Conservation (phyloP, 2,888 invertebrate genomes). For the Anorthoa munda region DNA sequence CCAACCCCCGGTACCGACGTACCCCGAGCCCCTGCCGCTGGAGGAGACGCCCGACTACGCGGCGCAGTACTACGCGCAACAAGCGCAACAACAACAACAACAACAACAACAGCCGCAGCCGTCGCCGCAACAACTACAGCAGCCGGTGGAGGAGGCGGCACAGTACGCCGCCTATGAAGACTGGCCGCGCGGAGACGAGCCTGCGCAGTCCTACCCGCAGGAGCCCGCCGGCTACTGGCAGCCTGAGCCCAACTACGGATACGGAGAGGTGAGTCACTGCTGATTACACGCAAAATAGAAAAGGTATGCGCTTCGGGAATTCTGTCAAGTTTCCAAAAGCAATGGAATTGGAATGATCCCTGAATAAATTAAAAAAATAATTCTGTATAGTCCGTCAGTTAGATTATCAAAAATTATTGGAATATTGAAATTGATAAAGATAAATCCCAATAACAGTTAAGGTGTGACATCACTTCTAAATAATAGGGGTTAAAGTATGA, state of each 20-base stretch:
- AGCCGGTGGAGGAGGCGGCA: conserved; percentile 50
- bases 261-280: conserved; percentile 74
- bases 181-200: conserved; percentile 68
- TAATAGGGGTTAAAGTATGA: too few relatives aligned
- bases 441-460: too few relatives aligned
- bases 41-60: conserved; percentile 73
- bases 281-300: too few relatives aligned
- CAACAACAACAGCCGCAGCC: not conserved
- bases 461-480: too few relatives aligned
- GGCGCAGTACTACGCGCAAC: conserved; percentile 71
- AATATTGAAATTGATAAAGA: too few relatives aligned
- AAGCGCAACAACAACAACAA: conserved; percentile 18
- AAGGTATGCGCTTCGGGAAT: not conserved
- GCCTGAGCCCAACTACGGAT: conserved; percentile 68
- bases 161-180: conserved; percentile 65
- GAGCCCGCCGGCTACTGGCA: conserved; percentile 75
- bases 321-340: too few relatives aligned
- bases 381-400: too few relatives aligned
- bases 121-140: conserved; percentile 23
- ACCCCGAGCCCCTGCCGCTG: conserved; percentile 60
- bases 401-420: too few relatives aligned
- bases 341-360: too few relatives aligned
- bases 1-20: conserved; percentile 62
- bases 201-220: conserved; percentile 64
- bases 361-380: too few relatives aligned